Evolutionary conservation across 1,140 invertebrate species (phyloP), one percentile per base, ranked within the genome.

Genomic region (Centruroides sculpturatus): DNA sequence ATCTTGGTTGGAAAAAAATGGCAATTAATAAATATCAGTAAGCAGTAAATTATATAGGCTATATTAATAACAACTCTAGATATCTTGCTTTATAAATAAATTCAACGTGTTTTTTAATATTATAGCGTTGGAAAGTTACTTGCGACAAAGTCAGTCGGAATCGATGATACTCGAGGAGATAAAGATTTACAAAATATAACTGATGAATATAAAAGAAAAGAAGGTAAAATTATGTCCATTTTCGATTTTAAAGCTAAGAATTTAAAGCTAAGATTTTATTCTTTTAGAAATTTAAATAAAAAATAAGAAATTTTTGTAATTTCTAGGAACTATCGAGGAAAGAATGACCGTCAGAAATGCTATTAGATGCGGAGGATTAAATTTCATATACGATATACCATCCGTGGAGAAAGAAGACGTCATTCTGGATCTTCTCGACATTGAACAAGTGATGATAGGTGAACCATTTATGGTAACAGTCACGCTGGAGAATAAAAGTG

Each of bases 361-460:
- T n/a, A 67, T 65, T 47, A 49, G 68, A 51, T 53, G 1, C 80
- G 82, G 55, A 83, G 86, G 71, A 47, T 34, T 68, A 3, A 61
- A 61, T 13, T 67, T 66, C 53, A 63, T 69, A n/a, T 69, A 69
- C 56, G 67, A 69, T 46, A 57, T 68, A 34, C 68, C 68, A 4
- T 47, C 59, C 3, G 63, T 64, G 85, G 86, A 49, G 81, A 86
- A 63, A 86, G 92, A 92, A 69, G 89, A 93, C 56, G 79, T 94
- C 46, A 76, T 81, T 60, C 92, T 93, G 68, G 82, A 87, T 64
- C 86, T 94, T 69, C 81, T 86, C 66, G 75, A 92, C 1, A 78
- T 80, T 64, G 87, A 92, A 68, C 86, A 92, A 67, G 89, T 92
- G 54, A 79, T 87, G 64, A 89, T 93, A 66, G 90, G 90, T 2